Base-by-base conservation (phyloP, 2,888 invertebrate genomes). In the Hipparchia sbordonii region DNA sequence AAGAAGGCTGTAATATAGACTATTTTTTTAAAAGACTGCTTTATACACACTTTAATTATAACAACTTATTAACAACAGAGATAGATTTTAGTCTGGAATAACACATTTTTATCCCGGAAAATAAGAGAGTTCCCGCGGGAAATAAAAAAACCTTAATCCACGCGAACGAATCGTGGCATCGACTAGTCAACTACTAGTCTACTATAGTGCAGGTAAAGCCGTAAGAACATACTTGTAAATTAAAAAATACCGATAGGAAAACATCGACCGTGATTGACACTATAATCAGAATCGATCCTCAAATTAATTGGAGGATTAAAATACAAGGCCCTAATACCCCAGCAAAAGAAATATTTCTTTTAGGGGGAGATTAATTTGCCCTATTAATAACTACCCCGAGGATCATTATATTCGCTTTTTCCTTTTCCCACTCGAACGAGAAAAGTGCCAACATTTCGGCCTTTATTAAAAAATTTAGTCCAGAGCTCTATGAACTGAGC, bases 381-480 rank as follows among this genome's bases (percentile, higher is more conserved):
- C 68, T 73, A 75, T 75, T 73, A 74, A 74, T 72, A 73, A 71
- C 73, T 66, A 73, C 71, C 70, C 73, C 12, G 75, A 73, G 73
- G 73, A 73, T 73, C 73, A 75, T 73, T 75, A 73, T 71, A 72
- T 63, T 63, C 70, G 67, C 62, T 68, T 72, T 59, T 72, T 59
- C 74, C 59, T 70, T 59, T 70, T 68, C 62, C 63, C 62, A 74
- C 72, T 72, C 63, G 63, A 65, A 60, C 68, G 72, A 52, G 81
- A 85, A 86, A 84, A 81, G 82, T 81, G 82, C 82, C 81, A 82
- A 82, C 81, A 82, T 85, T 86, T 83, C 79, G 79, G 85, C 86
- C 84, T 89, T 89, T 87, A 88, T 90, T 88, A 90, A 87, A 88
- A 85, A 82, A 68, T 82, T 82, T 87, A 82, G 84, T 82, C 84